These are phyloP conservation scores for Uloborus plumipes DNA, from an alignment of 2,888 invertebrate species.

Conservation along the genomic window DNA sequence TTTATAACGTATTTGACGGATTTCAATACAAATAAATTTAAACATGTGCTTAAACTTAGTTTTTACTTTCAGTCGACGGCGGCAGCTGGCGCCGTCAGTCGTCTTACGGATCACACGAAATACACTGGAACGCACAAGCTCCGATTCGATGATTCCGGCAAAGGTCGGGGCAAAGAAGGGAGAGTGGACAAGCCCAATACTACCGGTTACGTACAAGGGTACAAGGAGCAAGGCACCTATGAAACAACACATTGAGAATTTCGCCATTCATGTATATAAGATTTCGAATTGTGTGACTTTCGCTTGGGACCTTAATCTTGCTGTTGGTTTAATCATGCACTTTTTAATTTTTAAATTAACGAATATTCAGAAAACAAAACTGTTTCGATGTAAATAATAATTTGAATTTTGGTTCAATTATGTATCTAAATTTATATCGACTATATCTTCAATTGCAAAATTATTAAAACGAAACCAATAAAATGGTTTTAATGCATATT, in stretches of 20 bases:
- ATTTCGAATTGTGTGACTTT: conserved; percentile 3
- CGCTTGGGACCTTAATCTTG: conserved; percentile 35
- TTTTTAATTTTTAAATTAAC: not conserved
- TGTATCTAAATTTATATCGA: too few relatives aligned
- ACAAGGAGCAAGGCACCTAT: conserved; percentile 83
- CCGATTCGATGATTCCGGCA: conserved; percentile 86
- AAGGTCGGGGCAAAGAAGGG: conserved; percentile 84
- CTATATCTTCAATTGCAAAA: too few relatives aligned
- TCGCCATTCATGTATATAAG: conserved; percentile 20
- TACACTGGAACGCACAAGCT: conserved; percentile 91
- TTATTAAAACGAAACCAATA: too few relatives aligned
- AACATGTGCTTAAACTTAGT: too few relatives aligned
- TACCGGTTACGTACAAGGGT: conserved; percentile 87
- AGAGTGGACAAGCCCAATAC: conserved; percentile 82
- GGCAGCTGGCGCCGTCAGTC: conserved; percentile 77
- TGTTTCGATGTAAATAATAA: not conserved
- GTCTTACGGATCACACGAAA: conserved; percentile 87
- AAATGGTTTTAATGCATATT: too few relatives aligned
- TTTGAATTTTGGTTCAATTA: not conserved
- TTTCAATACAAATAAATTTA: too few relatives aligned
- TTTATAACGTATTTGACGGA: too few relatives aligned
- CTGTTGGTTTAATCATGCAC: not conserved
- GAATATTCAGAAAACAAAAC: not conserved
- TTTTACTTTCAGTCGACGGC: conserved; percentile 64
- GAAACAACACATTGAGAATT: conserved; percentile 62